These are phyloP conservation scores for Dicyrtomina minuta DNA, from an alignment of 2,888 invertebrate genomes.

Conservation along the genomic window DNA sequence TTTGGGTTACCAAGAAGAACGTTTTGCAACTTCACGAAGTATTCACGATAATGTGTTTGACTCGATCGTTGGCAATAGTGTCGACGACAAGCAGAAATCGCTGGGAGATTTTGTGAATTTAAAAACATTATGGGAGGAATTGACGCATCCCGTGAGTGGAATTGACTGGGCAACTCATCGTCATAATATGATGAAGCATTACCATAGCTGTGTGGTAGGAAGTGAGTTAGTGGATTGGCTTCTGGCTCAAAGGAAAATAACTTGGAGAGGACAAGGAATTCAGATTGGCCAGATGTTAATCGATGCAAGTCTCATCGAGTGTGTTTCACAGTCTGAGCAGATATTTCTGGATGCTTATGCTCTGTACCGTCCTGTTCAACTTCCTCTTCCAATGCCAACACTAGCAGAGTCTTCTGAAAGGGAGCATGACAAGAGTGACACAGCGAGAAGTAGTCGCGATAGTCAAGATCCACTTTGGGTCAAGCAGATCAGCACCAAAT, in stretches of 20 bases:
- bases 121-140: slow-evolving; percentile 65
- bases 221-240: slow-evolving; percentile 82
- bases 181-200: slow-evolving; percentile 69
- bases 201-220: slow-evolving; percentile 74
- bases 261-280: slow-evolving; percentile 70
- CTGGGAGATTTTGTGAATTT: slow-evolving; percentile 58
- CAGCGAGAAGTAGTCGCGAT: slow-evolving; percentile 55
- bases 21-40: slow-evolving; percentile 60
- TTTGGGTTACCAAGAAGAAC: slow-evolving; percentile 75
- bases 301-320: slow-evolving; percentile 73
- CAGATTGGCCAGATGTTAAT: slow-evolving; percentile 76
- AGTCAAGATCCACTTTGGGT: slow-evolving; percentile 69
- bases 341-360: slow-evolving; percentile 66
- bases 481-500: slow-evolving; percentile 61
- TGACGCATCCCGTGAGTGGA: slow-evolving; percentile 62
- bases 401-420: slow-evolving; percentile 48
- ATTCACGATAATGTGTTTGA: slow-evolving; percentile 36
- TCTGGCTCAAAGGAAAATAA: slow-evolving; percentile 72
- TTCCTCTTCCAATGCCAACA: slow-evolving; percentile 52
- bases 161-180: slow-evolving; percentile 66
- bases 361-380: slow-evolving; percentile 59
- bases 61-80: slow-evolving; percentile 12
- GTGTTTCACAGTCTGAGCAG: slow-evolving; percentile 61
- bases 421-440: slow-evolving; percentile 39
- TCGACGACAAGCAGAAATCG: slow-evolving; percentile 20